phyloP scores from a whole-genome alignment of 2,113 vertebrate species.

The Ascaphus truei region DNA sequence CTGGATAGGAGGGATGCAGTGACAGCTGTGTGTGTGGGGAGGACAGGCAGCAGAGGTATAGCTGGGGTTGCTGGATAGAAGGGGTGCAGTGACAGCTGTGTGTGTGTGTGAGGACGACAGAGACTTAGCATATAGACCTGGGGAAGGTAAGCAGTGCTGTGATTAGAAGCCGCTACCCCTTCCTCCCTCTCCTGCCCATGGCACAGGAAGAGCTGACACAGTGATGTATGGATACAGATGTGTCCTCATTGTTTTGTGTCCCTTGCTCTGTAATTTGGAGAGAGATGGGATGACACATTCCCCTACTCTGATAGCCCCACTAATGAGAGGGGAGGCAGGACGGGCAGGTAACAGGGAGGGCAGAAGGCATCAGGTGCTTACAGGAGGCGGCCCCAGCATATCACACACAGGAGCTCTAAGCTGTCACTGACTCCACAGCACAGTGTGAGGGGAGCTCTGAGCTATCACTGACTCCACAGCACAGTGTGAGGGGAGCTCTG shows the following conservation, averaged over 20 bases:
- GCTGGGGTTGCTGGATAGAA: background rate
- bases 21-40: background rate
- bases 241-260: background rate
- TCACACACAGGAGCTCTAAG: no score
- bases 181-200: conserved; percentile 1
- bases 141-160: background rate
- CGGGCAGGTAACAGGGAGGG: conserved; percentile 1
- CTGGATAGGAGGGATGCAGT: no score
- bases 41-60: no score
- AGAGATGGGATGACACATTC: background rate
- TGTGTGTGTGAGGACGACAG: background rate
- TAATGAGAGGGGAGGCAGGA: conserved; percentile 28
- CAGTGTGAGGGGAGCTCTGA: no score
- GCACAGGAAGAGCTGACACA: conserved; percentile 9
- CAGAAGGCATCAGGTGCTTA: no score
- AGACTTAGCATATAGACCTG: no score
- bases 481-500: no score
- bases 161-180: conserved; percentile 14
- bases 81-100: background rate
- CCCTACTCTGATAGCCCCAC: conserved; percentile 3
- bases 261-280: conserved; percentile 38
- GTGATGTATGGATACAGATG: conserved; percentile 39
- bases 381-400: no score
- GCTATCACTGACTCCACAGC: no score
- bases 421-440: no score